Evolutionary conservation across 2,888 invertebrate species (phyloP), one percentile per base, ranked within the genome.

Genomic region (Furcula furcula): DNA sequence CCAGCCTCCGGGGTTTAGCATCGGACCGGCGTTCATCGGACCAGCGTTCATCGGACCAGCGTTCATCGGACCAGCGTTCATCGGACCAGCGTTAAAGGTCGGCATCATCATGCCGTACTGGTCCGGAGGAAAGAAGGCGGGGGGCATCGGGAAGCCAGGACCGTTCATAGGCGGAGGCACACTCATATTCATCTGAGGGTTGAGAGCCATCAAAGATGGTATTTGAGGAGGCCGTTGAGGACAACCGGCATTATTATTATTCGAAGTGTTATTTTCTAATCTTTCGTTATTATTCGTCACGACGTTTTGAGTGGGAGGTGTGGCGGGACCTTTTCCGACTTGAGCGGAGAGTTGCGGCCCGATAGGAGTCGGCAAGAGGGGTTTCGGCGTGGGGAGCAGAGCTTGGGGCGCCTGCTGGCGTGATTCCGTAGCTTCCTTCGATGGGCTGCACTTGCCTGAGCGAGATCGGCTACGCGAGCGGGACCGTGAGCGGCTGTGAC

Each of bases 381-480:
- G 42, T 55, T 70, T 70, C 34, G 76, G 71, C 45, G 70, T 70
- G 39, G 75, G 75, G 48, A 65, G 67, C 49, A 72, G 57, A 52
- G 74, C 65, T 52, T 55, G 67, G 38, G 74, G 69, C 55, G 67
- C 64, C 60, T 71, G 77, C 53, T 68, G 72, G 55, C 65, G 71
- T 49, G 65, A 55, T 44, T 71, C 68, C 59, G 62, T 63, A 63
- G 65, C 53, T 44, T 75, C 75, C 69, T 78, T 82, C 58, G 51
- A 60, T 43, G 84, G 84, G 78, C 86, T 86, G 78, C 85, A 89
- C 88, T 89, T 89, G 89, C 89, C 89, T 89, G 89, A 87, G 64
- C 87, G 86, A 59, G 82, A 86, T 53, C 78, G 81, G 77, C 79
- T 80, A 57, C 84, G 82, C 37, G 84, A 84, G 31, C 84, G 84